Conservation (phyloP, 2,797 vertebrate species). For the Poeciliopsis presidionis region DNA sequence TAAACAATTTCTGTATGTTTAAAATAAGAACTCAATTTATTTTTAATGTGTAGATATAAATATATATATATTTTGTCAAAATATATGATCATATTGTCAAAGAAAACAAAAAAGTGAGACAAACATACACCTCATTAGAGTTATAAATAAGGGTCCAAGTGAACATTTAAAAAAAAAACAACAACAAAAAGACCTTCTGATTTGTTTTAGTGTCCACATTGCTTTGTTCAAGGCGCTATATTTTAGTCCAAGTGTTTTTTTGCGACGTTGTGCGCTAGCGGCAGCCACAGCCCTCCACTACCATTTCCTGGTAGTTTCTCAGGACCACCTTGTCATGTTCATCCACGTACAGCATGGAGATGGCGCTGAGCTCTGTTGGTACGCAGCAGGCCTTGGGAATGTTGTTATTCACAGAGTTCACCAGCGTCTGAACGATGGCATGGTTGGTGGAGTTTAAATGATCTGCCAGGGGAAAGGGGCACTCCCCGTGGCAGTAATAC, state of each 20-base stretch:
- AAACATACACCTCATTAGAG: conserved; percentile 94
- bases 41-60: conserved; percentile 98
- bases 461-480: conserved; percentile 97
- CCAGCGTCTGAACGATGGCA: conserved; percentile 98
- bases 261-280: conserved; percentile 79
- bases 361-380: conserved; percentile 98
- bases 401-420: conserved; percentile 98
- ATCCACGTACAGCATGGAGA: conserved; percentile 99
- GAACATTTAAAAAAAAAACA: conserved; percentile 70
- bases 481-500: conserved; percentile 98
- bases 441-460: conserved; percentile 99
- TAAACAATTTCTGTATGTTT: conserved; percentile 91
- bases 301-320: conserved; percentile 99
- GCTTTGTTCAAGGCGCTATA: conserved; percentile 51
- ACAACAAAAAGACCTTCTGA: conserved; percentile 56
- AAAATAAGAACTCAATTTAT: conserved; percentile 99
- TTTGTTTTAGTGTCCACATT: conserved; percentile 55
- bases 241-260: conserved; percentile 49
- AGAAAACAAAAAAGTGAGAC: conserved; percentile 82
- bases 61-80: conserved; percentile 94
- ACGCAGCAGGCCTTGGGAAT: conserved; percentile 99
- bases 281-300: conserved; percentile 98
- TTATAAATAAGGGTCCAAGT: conserved; percentile 98
- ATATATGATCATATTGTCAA: conserved; percentile 99
- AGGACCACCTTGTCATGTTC: conserved; percentile 99